A percentile compares a stretch with the other conserved stretches of the same genome.
Conservation (phyloP, 1,140 invertebrate species). For the Mylabris phalerata region DNA sequence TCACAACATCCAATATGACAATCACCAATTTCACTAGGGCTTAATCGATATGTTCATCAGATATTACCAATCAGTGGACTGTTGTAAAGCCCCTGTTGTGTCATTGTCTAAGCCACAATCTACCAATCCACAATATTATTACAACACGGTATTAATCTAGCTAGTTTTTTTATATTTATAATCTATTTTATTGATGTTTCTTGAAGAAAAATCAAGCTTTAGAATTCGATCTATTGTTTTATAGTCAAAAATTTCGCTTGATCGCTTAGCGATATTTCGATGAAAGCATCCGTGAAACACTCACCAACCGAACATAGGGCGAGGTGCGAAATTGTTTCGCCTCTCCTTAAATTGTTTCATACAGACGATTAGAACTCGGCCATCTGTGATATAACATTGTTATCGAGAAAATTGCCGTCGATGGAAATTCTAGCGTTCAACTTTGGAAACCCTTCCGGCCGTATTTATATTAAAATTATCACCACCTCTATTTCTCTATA, state of each 20-base stretch:
- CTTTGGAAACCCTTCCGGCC: too few species aligned
- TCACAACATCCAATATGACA: constrained; percentile 4
- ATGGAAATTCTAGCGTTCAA: constrained; percentile 20
- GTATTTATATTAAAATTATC: too few species aligned
- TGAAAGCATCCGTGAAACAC: constrained; percentile 31
- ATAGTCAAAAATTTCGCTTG: neutral
- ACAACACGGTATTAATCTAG: too few species aligned
- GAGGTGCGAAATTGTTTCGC: constrained; percentile 31
- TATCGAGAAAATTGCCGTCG: constrained; percentile 33
- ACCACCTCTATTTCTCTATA: too few species aligned
- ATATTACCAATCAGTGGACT: neutral
- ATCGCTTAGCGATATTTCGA: constrained; percentile 23
- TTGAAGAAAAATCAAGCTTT: too few species aligned
- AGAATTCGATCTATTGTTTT: neutral
- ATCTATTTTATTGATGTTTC: too few species aligned
- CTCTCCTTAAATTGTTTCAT: constrained; percentile 37
- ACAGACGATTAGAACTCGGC: constrained; percentile 35
- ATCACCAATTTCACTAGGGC: constrained; percentile 6
- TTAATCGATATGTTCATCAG: constrained; percentile 2
- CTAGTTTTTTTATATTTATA: too few species aligned
- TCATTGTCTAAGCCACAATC: too few species aligned
- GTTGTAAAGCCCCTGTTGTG: neutral
- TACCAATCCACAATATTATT: too few species aligned
- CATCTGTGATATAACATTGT: constrained; percentile 34
- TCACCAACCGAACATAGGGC: constrained; percentile 11